Conservation (phyloP, 2,888 invertebrate species). For the Cyclophora punctaria region DNA sequence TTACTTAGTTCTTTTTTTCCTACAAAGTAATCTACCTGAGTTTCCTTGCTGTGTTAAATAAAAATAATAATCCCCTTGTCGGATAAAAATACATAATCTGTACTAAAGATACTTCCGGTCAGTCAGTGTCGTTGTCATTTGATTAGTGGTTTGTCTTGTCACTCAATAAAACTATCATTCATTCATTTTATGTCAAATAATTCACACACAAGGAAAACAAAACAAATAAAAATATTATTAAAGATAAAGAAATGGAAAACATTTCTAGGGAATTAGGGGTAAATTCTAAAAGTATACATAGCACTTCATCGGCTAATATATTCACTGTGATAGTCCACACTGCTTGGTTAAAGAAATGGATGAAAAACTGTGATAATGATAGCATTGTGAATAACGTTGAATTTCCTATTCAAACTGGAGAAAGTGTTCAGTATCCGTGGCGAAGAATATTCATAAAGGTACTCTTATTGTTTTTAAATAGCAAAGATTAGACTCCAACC, state of each 20-base stretch:
- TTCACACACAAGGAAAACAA: constrained; percentile 34
- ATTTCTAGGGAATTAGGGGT: constrained; percentile 82
- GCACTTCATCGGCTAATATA: constrained; percentile 73
- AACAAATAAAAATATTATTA: constrained; percentile 41
- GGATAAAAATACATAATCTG: no score
- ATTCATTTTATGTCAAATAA: no score
- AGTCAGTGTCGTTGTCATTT: background rate
- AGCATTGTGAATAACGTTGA: constrained; percentile 54
- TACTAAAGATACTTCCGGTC: no score
- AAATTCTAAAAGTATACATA: constrained; percentile 78
- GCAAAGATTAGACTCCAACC: no score
- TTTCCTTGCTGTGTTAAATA: no score
- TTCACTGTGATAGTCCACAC: constrained; percentile 79
- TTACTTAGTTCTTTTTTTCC: no score
- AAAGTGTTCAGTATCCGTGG: constrained; percentile 74
- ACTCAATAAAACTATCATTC: background rate
- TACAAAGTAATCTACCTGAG: no score
- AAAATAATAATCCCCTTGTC: no score
- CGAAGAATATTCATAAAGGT: constrained; percentile 75
- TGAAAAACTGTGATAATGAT: constrained; percentile 63
- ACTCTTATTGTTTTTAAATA: constrained; percentile 4
- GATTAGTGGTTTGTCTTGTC: background rate
- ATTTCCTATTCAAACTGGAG: constrained; percentile 64
- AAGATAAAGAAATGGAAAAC: constrained; percentile 73
- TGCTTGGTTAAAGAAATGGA: constrained; percentile 79